Evolutionary conservation across 2,113 vertebrate species (phyloP), one percentile per base, ranked within the genome.

Genomic region (Taurulus bubalis): DNA sequence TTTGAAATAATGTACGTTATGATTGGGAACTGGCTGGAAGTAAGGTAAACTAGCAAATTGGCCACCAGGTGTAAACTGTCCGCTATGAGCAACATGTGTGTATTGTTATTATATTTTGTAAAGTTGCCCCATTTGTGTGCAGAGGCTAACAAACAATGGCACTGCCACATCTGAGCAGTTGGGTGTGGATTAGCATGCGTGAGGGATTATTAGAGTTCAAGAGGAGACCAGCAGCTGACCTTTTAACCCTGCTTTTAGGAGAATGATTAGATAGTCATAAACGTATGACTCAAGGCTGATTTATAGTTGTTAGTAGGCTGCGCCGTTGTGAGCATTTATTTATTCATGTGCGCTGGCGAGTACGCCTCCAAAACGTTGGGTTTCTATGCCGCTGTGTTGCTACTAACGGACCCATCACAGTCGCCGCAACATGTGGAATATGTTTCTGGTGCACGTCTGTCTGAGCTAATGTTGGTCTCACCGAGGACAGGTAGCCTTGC

Each of bases 151-250:
- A 73, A 80, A 87, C 80, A 80, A 73, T 74, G 70, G 34, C 53
- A 22, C 28, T 28, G 49, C 55, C 70, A 65, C 82, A 76, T 82
- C 67, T 79, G 47, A 73, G 51, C 80, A 71, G 78, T 22, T 79
- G 79, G 69, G 75, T 42, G 38, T n/a, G 75, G 75, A 84, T 90
- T 82, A 87, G 34, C 73, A 68, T 45, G 45, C 63, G 69, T 67
- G 34, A 70, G 71, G 83, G 81, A 90, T 87, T 86, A 88, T 55
- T 42, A 56, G 60, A 71, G 55, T 69, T 71, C 59, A 34, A 80
- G 78, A 77, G 62, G 82, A 77, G 86, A 77, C 79, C 66, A 26
- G 68, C 36, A 6, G 0, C 51, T 82, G 72, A 83, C 62, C 66
- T 32, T 84, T 67, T 79, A 68, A 88, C 72, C 66, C 64, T 42